Evolutionary conservation across 1,140 invertebrate species (phyloP), one percentile per base, ranked within the genome.

Genomic region (Sipha flava): DNA sequence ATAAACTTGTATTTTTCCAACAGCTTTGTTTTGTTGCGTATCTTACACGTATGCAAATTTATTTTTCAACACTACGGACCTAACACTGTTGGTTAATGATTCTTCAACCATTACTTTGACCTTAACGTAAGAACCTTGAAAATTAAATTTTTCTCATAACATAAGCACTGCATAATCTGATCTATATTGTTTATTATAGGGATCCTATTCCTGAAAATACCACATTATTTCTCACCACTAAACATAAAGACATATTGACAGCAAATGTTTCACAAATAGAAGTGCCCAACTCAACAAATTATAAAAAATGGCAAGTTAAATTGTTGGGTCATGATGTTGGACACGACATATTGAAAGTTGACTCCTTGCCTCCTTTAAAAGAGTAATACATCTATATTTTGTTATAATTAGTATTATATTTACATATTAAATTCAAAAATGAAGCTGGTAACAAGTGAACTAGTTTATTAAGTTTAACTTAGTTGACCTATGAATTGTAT

Each of bases 71-170:
- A 77, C 52, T 23, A 59, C 40, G 21, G 73, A 77, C 7, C n/a
- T 77, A 5, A 40, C 37, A 40, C 10, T 77, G 34, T 77, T 77
- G 34, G 73, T 77, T 7, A 77, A 77, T n/a, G 73, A 59, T 12
- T 57, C 73, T 0, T 10, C 5, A 26, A 77, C 47, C 0, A 29
- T 77, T 9, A 59, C 52, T 43, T 59, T 77, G 34, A 57, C 34
- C 21, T 57, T 77, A 57, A 77, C 34, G 73, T 77, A 43, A 29
- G 6, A 7, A 52, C 10, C n/a, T 52, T 54, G 18, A 73, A 37
- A 31, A 5, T 31, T 34, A 37, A 4, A 16, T 73, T 70, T 21
- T 73, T 52, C 12, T 54, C 3, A 52, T 31, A 34, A 52, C 3
- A 21, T 14, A n/a, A n/a, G n/a, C 1, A 3, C 18, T 10, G 16